These are phyloP conservation scores for Phenganax subtilis DNA, from an alignment of 92 coral and sea anemone species.

Conservation along the genomic window DNA sequence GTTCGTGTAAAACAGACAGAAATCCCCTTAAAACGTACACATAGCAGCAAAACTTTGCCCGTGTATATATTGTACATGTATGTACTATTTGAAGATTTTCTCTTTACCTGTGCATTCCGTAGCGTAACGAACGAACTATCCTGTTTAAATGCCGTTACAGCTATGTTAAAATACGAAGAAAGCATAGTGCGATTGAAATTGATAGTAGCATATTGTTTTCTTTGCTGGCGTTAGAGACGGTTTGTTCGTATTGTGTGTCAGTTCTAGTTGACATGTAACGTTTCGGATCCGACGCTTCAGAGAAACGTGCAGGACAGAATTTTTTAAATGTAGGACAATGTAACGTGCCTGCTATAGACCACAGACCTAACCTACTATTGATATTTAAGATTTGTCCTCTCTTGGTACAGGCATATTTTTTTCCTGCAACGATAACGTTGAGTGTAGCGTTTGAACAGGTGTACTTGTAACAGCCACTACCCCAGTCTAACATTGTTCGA, in stretches of 20 bases:
- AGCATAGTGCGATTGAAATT: background rate
- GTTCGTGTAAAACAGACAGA: too few relatives aligned
- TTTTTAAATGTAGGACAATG: constrained; percentile 74
- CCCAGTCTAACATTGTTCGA: constrained; percentile 98
- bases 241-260: constrained; percentile 7
- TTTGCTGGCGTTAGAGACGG: background rate
- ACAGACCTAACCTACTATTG: constrained; percentile 60
- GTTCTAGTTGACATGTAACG: background rate
- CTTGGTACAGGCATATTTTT: constrained; percentile 56
- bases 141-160: background rate
- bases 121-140: too few relatives aligned
- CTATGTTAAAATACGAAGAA: background rate
- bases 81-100: too few relatives aligned
- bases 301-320: constrained; percentile 51
- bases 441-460: constrained; percentile 62
- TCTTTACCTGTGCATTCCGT: too few relatives aligned
- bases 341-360: constrained; percentile 78
- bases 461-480: constrained; percentile 87
- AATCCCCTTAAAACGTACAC: too few relatives aligned
- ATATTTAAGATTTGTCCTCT: constrained; percentile 73
- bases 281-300: background rate
- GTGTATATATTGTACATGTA: too few relatives aligned
- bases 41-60: too few relatives aligned
- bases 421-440: constrained; percentile 59
- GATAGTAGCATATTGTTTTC: background rate